Conservation (phyloP, 2,113 vertebrate species). For the Rhinoptilus africanus region DNA sequence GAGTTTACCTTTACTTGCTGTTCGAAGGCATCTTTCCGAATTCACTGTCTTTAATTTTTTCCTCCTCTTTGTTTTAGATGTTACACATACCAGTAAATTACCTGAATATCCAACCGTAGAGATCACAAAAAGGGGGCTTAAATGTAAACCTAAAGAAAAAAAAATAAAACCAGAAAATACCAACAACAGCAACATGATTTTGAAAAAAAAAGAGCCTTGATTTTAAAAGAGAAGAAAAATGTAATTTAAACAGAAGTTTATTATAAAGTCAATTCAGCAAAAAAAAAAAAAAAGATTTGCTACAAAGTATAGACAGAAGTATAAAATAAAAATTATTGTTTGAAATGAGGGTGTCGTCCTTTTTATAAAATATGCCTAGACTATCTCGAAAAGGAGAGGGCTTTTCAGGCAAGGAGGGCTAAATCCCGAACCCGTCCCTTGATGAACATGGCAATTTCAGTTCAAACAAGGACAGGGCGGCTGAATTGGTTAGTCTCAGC, state of each 20-base stretch:
- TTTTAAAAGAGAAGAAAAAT: constrained; percentile 83
- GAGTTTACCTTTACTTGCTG: constrained; percentile 80
- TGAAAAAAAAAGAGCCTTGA: constrained; percentile 76
- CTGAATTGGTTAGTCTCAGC: neutral
- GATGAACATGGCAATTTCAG: neutral
- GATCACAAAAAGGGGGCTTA: constrained; percentile 79
- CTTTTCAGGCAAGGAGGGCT: neutral
- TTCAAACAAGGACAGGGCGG: constrained; percentile 19
- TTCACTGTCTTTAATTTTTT: constrained; percentile 84
- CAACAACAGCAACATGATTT: constrained; percentile 71
- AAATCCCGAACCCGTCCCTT: neutral
- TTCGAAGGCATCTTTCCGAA: constrained; percentile 77
- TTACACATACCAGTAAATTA: constrained; percentile 79
- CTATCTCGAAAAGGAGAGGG: neutral
- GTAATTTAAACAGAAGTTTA: constrained; percentile 89
- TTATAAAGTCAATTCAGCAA: constrained; percentile 86
- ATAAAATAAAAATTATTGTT: constrained; percentile 96
- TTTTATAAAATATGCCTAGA: constrained; percentile 29
- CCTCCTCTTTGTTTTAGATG: constrained; percentile 81
- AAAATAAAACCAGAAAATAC: neutral
- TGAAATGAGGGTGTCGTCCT: constrained; percentile 80
- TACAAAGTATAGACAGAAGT: constrained; percentile 89
- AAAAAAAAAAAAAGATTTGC: constrained; percentile 78
- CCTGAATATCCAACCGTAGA: constrained; percentile 78
- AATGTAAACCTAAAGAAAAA: constrained; percentile 78